Conservation (phyloP, 1,140 invertebrate species). For the Akabosia matsudoensis region DNA sequence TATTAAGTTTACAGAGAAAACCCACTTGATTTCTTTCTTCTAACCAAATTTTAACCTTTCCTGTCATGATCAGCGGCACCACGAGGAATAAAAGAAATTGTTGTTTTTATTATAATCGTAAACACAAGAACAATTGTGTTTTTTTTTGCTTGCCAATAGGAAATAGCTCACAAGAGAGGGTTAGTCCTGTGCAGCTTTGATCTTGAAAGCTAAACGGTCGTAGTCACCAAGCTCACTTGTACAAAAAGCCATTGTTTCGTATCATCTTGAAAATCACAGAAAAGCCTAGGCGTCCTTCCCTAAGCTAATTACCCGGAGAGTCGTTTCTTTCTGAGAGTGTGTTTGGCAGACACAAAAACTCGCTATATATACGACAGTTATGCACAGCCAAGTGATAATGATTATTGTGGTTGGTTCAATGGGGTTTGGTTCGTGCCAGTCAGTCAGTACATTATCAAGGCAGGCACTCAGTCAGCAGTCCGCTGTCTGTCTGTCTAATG, state of each 20-base stretch:
- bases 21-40: neutral
- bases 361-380: too few relatives aligned
- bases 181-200: neutral
- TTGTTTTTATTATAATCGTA: too few relatives aligned
- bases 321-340: neutral
- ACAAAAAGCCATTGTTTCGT: neutral
- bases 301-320: neutral
- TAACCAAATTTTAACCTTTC: neutral
- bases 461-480: too few relatives aligned
- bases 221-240: neutral
- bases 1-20: neutral
- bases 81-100: too few relatives aligned
- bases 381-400: too few relatives aligned
- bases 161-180: neutral
- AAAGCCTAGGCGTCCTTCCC: neutral
- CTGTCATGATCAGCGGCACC: neutral
- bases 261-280: neutral
- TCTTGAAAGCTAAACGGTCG: neutral
- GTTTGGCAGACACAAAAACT: too few relatives aligned
- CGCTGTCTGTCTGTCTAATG: too few relatives aligned
- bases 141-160: too few relatives aligned
- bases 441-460: too few relatives aligned
- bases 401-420: too few relatives aligned
- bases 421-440: too few relatives aligned
- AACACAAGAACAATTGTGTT: too few relatives aligned